Evolutionary conservation across 2,113 vertebrate genomes (phyloP).

Genomic region (Myiagra hebetior): DNA sequence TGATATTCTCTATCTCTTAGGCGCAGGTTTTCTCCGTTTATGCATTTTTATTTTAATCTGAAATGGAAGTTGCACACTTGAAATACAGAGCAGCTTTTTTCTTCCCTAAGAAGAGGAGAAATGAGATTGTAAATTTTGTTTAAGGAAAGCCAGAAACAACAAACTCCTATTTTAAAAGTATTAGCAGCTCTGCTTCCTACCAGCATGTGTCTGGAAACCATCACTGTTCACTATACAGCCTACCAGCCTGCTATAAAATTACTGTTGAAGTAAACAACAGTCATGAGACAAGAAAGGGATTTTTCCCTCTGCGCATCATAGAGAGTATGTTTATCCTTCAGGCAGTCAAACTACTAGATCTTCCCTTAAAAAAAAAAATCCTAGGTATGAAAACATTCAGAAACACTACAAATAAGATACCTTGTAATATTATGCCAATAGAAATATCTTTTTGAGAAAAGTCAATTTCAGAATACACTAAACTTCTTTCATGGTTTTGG

Average conservation of each 20-base stretch:
- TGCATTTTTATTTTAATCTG: neutral
- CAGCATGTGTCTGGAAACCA: neutral
- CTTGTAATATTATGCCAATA: neutral
- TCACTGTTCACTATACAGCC: neutral
- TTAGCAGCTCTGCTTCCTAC: slow-evolving; percentile 16
- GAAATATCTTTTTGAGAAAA: neutral
- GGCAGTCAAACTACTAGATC: neutral
- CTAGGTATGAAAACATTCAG: neutral
- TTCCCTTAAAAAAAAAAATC: neutral
- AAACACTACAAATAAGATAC: neutral
- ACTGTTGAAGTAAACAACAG: neutral
- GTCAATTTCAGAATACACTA: neutral
- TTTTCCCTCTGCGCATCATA: neutral
- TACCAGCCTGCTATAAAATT: neutral
- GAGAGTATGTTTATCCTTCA: neutral
- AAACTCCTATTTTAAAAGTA: neutral
- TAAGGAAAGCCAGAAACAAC: neutral
- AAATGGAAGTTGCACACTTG: neutral
- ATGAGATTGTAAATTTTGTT: neutral
- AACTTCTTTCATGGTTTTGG: neutral
- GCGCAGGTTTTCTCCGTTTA: neutral
- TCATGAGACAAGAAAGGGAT: neutral
- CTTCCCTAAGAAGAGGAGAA: neutral
- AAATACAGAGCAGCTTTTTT: neutral
- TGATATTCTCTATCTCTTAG: neutral